These are phyloP conservation scores for Spheniscus humboldti DNA, from an alignment of 2,797 vertebrate species.

Conservation along the genomic window DNA sequence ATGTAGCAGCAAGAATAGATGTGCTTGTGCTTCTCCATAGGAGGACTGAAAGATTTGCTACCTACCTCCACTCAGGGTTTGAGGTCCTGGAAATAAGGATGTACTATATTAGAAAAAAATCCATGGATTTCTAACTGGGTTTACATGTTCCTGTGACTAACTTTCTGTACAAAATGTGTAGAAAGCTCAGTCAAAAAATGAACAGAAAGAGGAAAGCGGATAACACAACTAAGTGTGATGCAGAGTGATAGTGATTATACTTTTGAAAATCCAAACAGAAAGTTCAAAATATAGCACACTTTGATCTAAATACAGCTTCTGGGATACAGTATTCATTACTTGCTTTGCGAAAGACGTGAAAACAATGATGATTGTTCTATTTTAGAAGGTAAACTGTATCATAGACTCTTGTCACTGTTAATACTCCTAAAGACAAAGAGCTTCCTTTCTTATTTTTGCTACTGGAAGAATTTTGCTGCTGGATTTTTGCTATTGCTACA, in stretches of 20 bases:
- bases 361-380: background rate
- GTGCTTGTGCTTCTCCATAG: background rate
- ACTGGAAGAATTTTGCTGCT: background rate
- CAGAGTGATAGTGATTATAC: background rate
- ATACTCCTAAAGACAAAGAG: background rate
- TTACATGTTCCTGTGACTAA: background rate
- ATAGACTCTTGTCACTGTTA: background rate
- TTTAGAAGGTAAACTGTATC: background rate
- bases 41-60: background rate
- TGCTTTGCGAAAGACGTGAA: background rate
- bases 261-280: background rate
- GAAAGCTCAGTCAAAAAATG: background rate
- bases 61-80: background rate
- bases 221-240: background rate
- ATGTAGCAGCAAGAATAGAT: background rate
- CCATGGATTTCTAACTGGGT: background rate
- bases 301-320: conserved; percentile 7
- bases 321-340: background rate
- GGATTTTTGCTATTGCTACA: background rate
- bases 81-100: background rate
- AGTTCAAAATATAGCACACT: background rate
- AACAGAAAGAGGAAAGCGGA: background rate
- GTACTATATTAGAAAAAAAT: background rate
- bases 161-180: background rate
- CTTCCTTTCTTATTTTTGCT: background rate